Percentiles rank a stretch among this genome's conserved stretches.
Evolutionary conservation across 2,797 vertebrate genomes (phyloP).

Genomic region (Heliangelus exortis): DNA sequence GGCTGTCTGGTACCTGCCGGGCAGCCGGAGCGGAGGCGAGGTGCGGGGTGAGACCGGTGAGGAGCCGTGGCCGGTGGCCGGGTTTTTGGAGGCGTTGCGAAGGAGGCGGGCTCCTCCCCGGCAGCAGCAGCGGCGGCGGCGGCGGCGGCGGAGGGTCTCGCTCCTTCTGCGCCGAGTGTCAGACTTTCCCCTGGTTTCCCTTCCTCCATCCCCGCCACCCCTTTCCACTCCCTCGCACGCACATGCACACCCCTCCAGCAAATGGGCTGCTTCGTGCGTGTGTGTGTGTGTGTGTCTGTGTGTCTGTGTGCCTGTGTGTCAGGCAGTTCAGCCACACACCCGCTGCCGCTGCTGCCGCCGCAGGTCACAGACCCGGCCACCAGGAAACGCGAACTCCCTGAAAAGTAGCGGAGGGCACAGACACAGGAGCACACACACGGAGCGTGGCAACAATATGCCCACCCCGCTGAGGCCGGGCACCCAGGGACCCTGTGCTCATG

Average conservation of each 20-base stretch:
- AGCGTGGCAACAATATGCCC: accelerated
- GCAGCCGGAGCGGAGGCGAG: not conserved
- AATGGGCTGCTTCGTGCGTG: slow-evolving; percentile 46
- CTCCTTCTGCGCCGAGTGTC: slow-evolving; percentile 48
- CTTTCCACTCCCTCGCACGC: slow-evolving; percentile 54
- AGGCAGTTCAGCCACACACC: not conserved
- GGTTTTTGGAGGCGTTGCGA: slow-evolving; percentile 1
- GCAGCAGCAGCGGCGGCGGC: not conserved
- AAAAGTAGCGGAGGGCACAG: accelerated
- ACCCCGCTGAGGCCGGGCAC: not conserved
- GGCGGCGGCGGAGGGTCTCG: slow-evolving; percentile 4
- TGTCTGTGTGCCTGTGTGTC: not conserved
- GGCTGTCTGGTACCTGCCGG: slow-evolving; percentile 23
- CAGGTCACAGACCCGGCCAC: not conserved
- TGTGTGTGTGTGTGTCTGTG: not conserved
- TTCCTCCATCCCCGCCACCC: slow-evolving; percentile 50
- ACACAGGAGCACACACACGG: accelerated
- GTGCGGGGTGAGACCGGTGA: not conserved
- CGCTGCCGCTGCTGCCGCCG: not conserved
- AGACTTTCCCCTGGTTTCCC: slow-evolving; percentile 53
- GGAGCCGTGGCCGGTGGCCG: not conserved
- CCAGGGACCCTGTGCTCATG: accelerated
- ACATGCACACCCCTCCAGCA: slow-evolving; percentile 62
- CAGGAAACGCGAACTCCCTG: accelerated
- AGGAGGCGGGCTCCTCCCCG: slow-evolving; percentile 13